Percentiles rank a stretch among this genome's conserved stretches.
Evolutionary conservation across 2,797 vertebrate genomes (phyloP).

Genomic region (Siniperca undulata): DNA sequence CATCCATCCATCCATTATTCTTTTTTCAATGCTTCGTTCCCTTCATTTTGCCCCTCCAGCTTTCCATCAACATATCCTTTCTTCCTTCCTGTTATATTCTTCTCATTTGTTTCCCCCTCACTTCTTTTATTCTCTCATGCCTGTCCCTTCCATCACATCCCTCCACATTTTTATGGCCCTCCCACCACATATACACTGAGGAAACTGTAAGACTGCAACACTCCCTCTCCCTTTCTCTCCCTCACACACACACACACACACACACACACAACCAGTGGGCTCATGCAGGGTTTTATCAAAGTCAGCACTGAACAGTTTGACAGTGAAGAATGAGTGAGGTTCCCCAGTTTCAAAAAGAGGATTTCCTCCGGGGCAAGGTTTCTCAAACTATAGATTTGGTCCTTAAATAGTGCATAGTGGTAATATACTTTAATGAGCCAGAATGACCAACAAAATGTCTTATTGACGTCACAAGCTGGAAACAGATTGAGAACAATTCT

Average conservation of each 20-base stretch:
- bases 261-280: conserved; percentile 30
- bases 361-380: conserved; percentile 60
- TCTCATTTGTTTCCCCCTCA: conserved; percentile 2
- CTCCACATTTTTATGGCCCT: conserved; percentile 12
- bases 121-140: conserved; percentile 25
- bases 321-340: conserved; percentile 69
- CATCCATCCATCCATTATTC: background rate
- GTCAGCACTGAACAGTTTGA: conserved; percentile 64
- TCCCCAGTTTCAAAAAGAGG: conserved; percentile 54
- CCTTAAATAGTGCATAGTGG: conserved; percentile 58
- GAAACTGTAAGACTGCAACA: conserved; percentile 13
- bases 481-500: background rate
- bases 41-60: background rate
- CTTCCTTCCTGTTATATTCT: background rate
- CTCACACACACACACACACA: conserved; percentile 16
- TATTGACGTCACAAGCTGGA: conserved; percentile 8
- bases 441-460: conserved; percentile 34
- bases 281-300: conserved; percentile 61
- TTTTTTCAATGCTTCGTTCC: background rate
- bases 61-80: background rate
- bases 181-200: conserved; percentile 2
- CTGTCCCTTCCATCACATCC: conserved; percentile 30
- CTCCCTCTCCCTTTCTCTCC: background rate
- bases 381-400: conserved; percentile 52
- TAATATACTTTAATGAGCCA: conserved; percentile 75